Evolutionary conservation across 2,797 vertebrate genomes (phyloP), one percentile per base, ranked within the genome.

Genomic region (Pristis pectinata): DNA sequence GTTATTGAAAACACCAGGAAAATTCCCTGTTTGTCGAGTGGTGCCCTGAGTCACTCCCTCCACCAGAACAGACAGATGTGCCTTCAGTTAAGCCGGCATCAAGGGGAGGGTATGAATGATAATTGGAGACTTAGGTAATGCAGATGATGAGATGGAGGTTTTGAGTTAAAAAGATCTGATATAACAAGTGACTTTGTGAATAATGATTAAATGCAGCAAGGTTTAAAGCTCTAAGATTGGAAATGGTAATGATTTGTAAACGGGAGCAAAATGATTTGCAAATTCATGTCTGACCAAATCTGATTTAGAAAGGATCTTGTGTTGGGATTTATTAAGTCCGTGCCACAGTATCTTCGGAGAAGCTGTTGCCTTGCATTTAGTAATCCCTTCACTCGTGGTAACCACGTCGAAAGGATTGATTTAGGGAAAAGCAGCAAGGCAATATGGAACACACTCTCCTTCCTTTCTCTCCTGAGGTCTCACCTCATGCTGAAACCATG

Each of bases 161-260:
- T 67, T 67, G 87, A 67, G n/a, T 91, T 91, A 41, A 41, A 91
- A 91, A 19, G 87, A 91, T 91, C 87, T 91, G 59, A 91, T 41
- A 37, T 91, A 67, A 91, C 64, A 91, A 91, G 61, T 27, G 87
- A 24, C 87, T 74, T 91, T 67, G 87, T 41, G 87, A 91, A 67
- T 41, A 91, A 67, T 67, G 61, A 91, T 91, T 91, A 91, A 67
- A 91, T 41, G n/a, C 10, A 10, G 59, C 87, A 41, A 17, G 59
- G 59, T 91, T 67, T 91, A 91, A 89, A 67, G 59, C 87, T 67
- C n/a, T 0, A 67, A 91, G 87, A 91, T 67, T 67, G 64, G 64
- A 91, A 91, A 67, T 91, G 87, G 61, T 91, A 91, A 91, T 91
- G n/a, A 91, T 91, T 91, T 91, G 87, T 41, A 91, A 91, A 91